Evolutionary conservation across 2,797 vertebrate genomes (phyloP).

Genomic region (Tadarida brasiliensis): DNA sequence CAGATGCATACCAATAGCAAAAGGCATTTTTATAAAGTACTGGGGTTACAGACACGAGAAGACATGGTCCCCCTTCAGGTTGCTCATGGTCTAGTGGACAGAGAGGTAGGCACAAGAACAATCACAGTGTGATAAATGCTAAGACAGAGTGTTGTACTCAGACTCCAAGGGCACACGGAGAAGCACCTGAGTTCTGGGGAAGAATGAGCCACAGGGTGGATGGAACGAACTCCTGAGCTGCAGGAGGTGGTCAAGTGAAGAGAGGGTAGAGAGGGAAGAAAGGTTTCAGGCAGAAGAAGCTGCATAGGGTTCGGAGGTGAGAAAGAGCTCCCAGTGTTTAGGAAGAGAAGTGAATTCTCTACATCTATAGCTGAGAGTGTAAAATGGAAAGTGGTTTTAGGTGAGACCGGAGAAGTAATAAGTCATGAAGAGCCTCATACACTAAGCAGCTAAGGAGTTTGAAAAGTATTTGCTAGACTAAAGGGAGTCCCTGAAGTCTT

Average conservation of each 20-base stretch:
- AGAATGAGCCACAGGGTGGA: background rate
- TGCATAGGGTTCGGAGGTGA: background rate
- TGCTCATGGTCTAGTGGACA: background rate
- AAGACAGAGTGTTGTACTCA: rapidly evolving
- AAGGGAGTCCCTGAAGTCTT: background rate
- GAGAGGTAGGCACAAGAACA: background rate
- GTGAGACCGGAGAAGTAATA: background rate
- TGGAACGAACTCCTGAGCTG: background rate
- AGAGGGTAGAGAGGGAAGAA: background rate
- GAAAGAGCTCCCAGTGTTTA: background rate
- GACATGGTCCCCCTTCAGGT: background rate
- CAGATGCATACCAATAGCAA: background rate
- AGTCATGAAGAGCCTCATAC: background rate
- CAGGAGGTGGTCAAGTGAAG: background rate
- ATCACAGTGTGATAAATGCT: background rate
- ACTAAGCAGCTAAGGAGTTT: background rate
- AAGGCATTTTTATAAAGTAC: background rate
- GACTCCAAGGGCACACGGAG: background rate
- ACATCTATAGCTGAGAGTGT: background rate
- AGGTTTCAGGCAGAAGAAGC: background rate
- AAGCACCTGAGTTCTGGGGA: background rate
- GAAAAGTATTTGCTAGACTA: background rate
- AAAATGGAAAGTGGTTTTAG: background rate
- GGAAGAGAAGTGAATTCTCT: background rate
- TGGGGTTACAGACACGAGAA: background rate